Percentiles rank a stretch among this genome's conserved stretches.
Conservation (phyloP, 2,888 invertebrate genomes). For the Yponomeuta sedellus region DNA sequence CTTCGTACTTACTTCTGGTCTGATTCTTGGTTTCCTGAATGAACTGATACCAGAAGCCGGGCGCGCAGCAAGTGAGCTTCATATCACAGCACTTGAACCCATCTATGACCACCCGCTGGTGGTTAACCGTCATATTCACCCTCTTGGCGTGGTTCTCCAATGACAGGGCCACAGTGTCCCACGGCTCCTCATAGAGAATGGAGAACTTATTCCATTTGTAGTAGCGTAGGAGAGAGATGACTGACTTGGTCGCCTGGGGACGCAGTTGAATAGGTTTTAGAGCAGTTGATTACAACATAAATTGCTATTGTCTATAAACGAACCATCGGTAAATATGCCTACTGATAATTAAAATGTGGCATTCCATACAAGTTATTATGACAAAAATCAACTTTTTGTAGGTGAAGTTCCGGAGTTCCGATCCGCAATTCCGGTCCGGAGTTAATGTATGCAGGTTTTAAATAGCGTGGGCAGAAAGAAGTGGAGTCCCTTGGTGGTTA, state of each 20-base stretch:
- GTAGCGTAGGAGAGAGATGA: constrained; percentile 91
- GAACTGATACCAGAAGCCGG: constrained; percentile 88
- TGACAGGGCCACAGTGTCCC: constrained; percentile 88
- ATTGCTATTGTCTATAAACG: too few relatives aligned
- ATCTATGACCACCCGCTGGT: constrained; percentile 82
- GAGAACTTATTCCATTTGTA: constrained; percentile 97
- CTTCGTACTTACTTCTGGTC: constrained; percentile 82
- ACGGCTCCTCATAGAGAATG: constrained; percentile 88
- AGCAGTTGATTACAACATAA: not conserved
- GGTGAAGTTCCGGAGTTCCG: too few relatives aligned
- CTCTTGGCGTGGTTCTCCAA: constrained; percentile 84
- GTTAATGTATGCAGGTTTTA: too few relatives aligned
- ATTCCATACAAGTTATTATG: too few relatives aligned
- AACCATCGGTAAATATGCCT: too few relatives aligned
- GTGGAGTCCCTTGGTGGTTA: too few relatives aligned
- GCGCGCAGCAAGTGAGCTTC: constrained; percentile 84
- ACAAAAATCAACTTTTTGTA: too few relatives aligned
- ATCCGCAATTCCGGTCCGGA: too few relatives aligned
- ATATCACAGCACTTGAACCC: constrained; percentile 86
- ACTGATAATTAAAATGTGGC: too few relatives aligned
- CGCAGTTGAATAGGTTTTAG: constrained; percentile 15
- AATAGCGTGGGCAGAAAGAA: too few relatives aligned
- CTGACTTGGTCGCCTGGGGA: constrained; percentile 92
- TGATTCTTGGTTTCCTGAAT: constrained; percentile 90
- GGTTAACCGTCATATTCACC: constrained; percentile 90